A percentile compares a stretch with the other conserved stretches of the same genome.
Evolutionary conservation across 2,797 vertebrate species (phyloP).

Genomic region (Gymnodraco acuticeps): DNA sequence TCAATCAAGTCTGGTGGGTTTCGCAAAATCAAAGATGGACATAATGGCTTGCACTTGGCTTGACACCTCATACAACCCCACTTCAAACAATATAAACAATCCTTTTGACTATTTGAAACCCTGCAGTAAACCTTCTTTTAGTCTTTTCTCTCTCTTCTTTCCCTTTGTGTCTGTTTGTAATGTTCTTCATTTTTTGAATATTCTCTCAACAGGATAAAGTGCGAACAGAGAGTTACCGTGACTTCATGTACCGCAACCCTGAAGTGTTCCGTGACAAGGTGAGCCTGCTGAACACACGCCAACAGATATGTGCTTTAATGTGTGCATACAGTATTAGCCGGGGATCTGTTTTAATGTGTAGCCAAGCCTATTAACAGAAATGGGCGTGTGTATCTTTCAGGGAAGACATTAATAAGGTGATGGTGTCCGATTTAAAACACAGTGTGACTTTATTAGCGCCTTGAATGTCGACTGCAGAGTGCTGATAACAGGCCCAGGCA

Average conservation of each 20-base stretch:
- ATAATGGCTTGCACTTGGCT: too few species aligned
- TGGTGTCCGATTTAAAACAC: conserved; percentile 80
- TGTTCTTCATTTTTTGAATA: background rate
- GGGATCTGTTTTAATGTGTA: conserved; percentile 16
- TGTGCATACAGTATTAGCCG: conserved; percentile 10
- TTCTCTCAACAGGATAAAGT: conserved; percentile 89
- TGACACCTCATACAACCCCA: too few species aligned
- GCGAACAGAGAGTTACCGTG: conserved; percentile 94
- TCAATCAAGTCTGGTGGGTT: too few species aligned
- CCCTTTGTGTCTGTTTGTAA: background rate
- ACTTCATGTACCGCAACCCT: conserved; percentile 93
- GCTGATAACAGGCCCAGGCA: conserved; percentile 86
- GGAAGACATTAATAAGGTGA: conserved; percentile 49
- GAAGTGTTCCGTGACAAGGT: conserved; percentile 97
- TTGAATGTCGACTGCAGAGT: conserved; percentile 78
- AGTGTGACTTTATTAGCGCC: conserved; percentile 78
- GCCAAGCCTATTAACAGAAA: conserved; percentile 24
- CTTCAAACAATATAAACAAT: too few species aligned
- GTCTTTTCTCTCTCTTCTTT: background rate
- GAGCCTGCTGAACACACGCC: conserved; percentile 54
- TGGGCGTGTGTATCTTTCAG: conserved; percentile 18
- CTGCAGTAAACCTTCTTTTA: background rate
- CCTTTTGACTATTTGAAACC: background rate
- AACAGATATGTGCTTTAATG: conserved; percentile 18
- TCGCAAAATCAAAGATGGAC: too few species aligned